Base-by-base conservation (phyloP, 2,888 invertebrate species). In the Mythimna ferrago region DNA sequence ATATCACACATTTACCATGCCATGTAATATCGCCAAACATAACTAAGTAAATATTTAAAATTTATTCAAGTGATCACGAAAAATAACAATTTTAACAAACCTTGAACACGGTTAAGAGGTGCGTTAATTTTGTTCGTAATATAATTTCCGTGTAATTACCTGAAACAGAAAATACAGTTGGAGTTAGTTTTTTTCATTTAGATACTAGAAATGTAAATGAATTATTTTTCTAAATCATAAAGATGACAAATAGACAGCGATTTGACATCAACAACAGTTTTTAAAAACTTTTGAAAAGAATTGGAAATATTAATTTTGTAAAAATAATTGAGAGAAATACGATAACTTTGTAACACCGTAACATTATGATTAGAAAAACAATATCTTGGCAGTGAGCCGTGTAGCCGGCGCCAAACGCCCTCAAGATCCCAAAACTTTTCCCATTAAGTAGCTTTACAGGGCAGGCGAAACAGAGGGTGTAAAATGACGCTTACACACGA, bases 51-150 rank as follows among this genome's bases (percentile, higher is more conserved):
- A 87, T 72, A 85, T 77, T 80, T 77, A 69, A 86, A 84, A 89
- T 93, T 87, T 89, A 89, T 89, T 89, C 92, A 93, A 92, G 92
- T 93, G 92, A 87, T 88, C 84, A 84, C 81, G 81, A 80, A 74
- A 85, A 75, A 82, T 85, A 76, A 83, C 82, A 82, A 73, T 77
- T 85, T 79, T 67, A 86, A 88, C 89, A 86, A 91, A 92, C 92
- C 93, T 92, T 91, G 89, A 87, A 88, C 81, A 76, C 66, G 61
- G 73, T 63, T 71, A 68, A 77, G 71, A 64, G 66, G 58, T 72
- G 61, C 72, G 84, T 81, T 81, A 64, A 80, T 73, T 85, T 78
- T 74, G 70, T 80, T 82, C 75, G 76, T 71, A 81, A 68, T 73
- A 68, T 74, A 71, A 77, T 81, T 81, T 83, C 84, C 81, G 75